Percentiles rank a stretch among this genome's conserved stretches.
Conservation (phyloP, 2,888 invertebrate genomes). For the Halictus ligatus region DNA sequence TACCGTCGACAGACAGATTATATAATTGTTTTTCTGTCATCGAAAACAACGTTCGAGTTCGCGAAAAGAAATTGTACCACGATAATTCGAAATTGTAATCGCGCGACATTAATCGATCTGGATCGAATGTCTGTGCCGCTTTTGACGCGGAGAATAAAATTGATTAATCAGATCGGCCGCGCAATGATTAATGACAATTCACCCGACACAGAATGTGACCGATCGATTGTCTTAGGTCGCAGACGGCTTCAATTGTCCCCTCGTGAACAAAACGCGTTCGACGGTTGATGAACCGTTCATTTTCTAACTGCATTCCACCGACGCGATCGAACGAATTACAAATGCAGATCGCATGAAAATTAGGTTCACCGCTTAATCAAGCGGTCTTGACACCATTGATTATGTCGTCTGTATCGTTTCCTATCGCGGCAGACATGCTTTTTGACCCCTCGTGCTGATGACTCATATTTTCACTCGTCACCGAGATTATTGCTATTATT, state of each 20-base stretch:
- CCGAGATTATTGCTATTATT: neutral
- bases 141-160: neutral
- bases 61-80: too few species aligned
- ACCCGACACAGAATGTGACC: neutral
- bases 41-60: neutral
- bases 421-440: neutral
- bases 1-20: neutral
- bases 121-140: neutral
- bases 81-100: neutral
- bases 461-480: neutral
- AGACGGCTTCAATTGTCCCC: neutral
- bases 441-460: neutral
- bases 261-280: neutral
- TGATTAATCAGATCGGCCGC: neutral
- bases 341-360: constrained; percentile 5
- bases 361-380: neutral
- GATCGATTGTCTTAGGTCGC: neutral
- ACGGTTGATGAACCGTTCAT: constrained; percentile 30
- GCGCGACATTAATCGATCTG: neutral
- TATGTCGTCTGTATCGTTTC: constrained; percentile 41
- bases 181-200: neutral
- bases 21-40: constrained; percentile 15
- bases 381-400: constrained; percentile 19
- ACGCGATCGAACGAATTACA: constrained; percentile 6
- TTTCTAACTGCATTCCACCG: neutral